Base-by-base conservation (phyloP, 2,797 vertebrate species). In the Amphiprion clarkii region DNA sequence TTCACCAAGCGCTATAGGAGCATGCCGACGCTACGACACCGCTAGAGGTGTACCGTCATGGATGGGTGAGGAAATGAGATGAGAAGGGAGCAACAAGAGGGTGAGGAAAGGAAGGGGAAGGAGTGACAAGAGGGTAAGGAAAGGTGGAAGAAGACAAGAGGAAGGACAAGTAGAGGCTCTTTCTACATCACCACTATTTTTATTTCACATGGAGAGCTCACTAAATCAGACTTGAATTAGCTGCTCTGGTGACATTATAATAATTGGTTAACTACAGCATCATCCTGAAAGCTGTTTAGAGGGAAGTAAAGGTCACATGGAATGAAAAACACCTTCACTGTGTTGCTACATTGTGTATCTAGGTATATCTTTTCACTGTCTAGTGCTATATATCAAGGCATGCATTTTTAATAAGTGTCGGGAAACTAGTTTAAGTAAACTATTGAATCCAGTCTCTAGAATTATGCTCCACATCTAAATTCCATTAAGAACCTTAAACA, bases 11-110 rank as follows among this genome's bases (percentile, higher is more conserved):
- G 48, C 84, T 81, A 79, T 69, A 82, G 84, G 78, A 82, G 81
- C 65, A 61, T 17, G 51, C 70, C 69, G 84, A 71, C 53, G 59
- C 85, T 69, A 58, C 59, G 74, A 69, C 59, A 11, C 69, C 44
- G 10, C 58, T 76, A 17, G 75, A 86, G 70, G 64, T 51, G 72
- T 59, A 46, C 17, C 16, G 58, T 87, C 84, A 89, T 48, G 81
- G 85, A 85, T 87, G 83, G 74, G 39, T 56, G 67, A 82, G 59
- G 78, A 87, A 83, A 82, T 84, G 71, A 88, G 90, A 86, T 62
- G 80, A 88, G 67, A 64, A 17, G 52, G 74, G 61, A 69, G 80
- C 70, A 71, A 86, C 33, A 66, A 82, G 80, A 66, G 48, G 56
- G 51, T 27, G 9, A 36, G 59, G 33, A 46, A 42, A 29, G 10